Conservation (phyloP, 2,888 invertebrate genomes). For the Rotaria magnacalcarata region DNA sequence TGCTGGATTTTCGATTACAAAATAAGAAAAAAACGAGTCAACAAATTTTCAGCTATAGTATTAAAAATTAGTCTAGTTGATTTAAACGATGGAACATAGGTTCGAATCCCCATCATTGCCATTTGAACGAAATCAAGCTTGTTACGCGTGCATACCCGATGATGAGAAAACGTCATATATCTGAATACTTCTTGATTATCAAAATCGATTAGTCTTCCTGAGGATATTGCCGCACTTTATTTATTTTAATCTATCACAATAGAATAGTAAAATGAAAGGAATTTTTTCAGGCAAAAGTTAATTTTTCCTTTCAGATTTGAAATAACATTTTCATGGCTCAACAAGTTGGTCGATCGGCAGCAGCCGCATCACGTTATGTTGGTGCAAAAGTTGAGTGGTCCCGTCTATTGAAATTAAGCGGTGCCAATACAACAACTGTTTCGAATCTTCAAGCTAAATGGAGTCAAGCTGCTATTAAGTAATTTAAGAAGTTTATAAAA, state of each 20-base stretch:
- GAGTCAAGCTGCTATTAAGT: not conserved
- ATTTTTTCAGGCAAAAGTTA: not conserved
- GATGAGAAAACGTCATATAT: not conserved
- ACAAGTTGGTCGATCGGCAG: not conserved
- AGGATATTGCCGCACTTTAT: not conserved
- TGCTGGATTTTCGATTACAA: not conserved
- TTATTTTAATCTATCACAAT: not conserved
- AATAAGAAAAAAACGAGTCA: not conserved
- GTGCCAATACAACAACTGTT: slow-evolving; percentile 24
- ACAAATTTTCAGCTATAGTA: not conserved
- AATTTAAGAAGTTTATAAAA: not conserved
- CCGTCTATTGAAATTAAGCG: not conserved
- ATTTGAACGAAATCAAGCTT: not conserved
- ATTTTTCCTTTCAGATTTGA: not conserved
- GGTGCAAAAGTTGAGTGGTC: not conserved
- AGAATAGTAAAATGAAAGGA: not conserved
- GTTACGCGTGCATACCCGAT: not conserved
- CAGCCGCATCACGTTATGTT: not conserved
- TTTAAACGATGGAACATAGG: not conserved
- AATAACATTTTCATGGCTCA: not conserved
- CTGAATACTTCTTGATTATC: not conserved
- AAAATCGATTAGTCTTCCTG: slow-evolving; percentile 29
- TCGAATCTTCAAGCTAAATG: not conserved
- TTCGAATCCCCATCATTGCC: not conserved
- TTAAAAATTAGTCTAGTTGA: not conserved